Evolutionary conservation across 2,113 vertebrate genomes (phyloP).

Genomic region (Pica pica): DNA sequence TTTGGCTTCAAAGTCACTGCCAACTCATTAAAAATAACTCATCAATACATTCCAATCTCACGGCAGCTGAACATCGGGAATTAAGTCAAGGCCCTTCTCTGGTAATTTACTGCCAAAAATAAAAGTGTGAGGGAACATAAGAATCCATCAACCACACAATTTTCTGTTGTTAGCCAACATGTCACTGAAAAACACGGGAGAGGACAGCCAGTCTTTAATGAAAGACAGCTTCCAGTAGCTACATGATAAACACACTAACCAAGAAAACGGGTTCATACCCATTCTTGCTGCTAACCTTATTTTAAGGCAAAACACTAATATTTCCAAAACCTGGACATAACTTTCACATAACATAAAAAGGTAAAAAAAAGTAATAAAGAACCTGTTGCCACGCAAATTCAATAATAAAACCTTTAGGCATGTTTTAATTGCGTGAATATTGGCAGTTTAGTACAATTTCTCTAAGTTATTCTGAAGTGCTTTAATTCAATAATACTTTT

Average conservation of each 20-base stretch:
- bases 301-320: neutral
- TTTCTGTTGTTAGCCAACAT: neutral
- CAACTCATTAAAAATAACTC: neutral
- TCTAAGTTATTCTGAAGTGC: neutral
- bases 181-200: neutral
- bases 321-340: neutral
- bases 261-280: neutral
- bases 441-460: neutral
- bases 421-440: neutral
- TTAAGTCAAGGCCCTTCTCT: neutral
- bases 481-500: neutral
- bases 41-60: neutral
- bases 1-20: neutral
- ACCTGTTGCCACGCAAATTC: neutral
- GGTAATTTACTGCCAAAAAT: neutral
- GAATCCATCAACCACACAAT: neutral
- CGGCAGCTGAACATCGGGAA: neutral
- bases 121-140: neutral
- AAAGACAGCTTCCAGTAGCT: neutral
- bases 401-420: neutral
- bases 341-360: neutral
- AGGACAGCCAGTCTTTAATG: neutral
- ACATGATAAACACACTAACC: neutral
- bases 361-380: neutral
- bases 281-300: neutral